These are phyloP conservation scores for Silvanus unidentatus DNA, from an alignment of 2,888 invertebrate species.

Conservation along the genomic window DNA sequence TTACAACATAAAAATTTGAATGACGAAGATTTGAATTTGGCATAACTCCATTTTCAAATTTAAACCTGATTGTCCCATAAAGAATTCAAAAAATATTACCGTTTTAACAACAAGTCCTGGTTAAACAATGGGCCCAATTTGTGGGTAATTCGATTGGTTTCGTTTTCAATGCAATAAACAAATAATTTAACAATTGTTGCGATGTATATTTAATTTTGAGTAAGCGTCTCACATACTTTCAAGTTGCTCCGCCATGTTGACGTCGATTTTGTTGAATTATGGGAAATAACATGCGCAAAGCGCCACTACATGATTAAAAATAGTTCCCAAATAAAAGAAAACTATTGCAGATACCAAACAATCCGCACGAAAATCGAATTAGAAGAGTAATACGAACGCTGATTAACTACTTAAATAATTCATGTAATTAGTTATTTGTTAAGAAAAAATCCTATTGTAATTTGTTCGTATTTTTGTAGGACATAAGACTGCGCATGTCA, in stretches of 20 bases:
- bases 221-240: conserved; percentile 56
- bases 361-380: too few species aligned
- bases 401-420: too few species aligned
- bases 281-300: conserved; percentile 16
- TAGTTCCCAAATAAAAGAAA: background rate
- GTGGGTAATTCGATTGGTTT: background rate
- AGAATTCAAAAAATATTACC: conserved; percentile 20
- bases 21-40: conserved; percentile 35
- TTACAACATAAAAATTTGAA: conserved; percentile 27
- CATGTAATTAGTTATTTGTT: too few species aligned
- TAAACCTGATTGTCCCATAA: conserved; percentile 33
- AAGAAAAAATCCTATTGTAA: background rate
- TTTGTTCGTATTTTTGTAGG: background rate
- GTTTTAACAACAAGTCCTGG: background rate
- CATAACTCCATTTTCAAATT: conserved; percentile 44
- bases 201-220: background rate
- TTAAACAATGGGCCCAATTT: background rate
- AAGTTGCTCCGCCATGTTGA: conserved; percentile 77
- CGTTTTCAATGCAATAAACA: background rate
- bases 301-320: conserved; percentile 2
- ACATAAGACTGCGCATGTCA: background rate
- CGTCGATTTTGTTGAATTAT: conserved; percentile 40
- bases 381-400: too few species aligned
- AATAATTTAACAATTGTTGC: background rate
- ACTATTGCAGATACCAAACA: too few species aligned